Percentiles rank a stretch among this genome's conserved stretches.
Conservation (phyloP, 2,797 vertebrate genomes). For the Thunnus albacares region DNA sequence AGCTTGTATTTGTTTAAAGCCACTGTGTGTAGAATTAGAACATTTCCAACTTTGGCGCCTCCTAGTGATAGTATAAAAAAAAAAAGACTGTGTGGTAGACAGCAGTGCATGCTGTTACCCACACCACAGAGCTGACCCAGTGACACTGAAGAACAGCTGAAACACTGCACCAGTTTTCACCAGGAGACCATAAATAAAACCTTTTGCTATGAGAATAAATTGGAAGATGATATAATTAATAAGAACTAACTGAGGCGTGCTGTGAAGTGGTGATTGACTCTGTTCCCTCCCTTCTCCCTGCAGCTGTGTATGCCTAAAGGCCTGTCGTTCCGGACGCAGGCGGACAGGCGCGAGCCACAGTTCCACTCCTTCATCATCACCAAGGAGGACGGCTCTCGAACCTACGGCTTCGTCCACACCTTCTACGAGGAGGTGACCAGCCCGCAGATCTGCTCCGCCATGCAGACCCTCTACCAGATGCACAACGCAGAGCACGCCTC, state of each 20-base stretch:
- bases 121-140: too few relatives aligned
- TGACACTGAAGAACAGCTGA: too few relatives aligned
- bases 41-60: too few relatives aligned
- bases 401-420: conserved; percentile 93
- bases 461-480: conserved; percentile 95
- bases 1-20: too few relatives aligned
- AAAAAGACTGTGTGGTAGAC: too few relatives aligned
- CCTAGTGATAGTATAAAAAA: too few relatives aligned
- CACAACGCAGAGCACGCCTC: conserved; percentile 89
- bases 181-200: too few relatives aligned
- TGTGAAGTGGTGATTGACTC: neutral
- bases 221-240: neutral
- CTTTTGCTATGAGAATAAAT: neutral
- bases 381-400: conserved; percentile 93
- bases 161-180: too few relatives aligned
- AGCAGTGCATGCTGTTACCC: too few relatives aligned
- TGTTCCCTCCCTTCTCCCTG: conserved; percentile 1
- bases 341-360: conserved; percentile 86
- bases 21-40: too few relatives aligned
- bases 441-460: conserved; percentile 91
- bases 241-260: neutral
- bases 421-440: conserved; percentile 95
- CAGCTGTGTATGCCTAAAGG: conserved; percentile 96
- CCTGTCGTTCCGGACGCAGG: conserved; percentile 92
- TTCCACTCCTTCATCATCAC: conserved; percentile 96